Conservation (phyloP, 1,140 invertebrate species). For the Formica selysi region DNA sequence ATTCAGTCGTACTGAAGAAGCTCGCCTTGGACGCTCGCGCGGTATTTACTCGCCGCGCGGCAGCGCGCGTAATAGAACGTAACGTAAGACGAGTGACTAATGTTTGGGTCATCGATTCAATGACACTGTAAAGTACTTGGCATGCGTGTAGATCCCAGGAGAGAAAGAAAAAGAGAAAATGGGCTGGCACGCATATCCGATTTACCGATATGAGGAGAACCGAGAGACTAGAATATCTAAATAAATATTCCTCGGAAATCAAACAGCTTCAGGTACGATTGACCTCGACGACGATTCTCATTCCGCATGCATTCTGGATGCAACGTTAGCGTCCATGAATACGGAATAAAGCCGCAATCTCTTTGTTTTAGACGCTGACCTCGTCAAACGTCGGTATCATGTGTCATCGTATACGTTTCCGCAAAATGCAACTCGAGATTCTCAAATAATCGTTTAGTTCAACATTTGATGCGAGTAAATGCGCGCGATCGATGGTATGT, state of each 20-base stretch:
- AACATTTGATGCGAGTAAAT: background rate
- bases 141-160: background rate
- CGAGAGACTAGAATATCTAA: background rate
- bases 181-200: background rate
- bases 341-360: constrained; percentile 23
- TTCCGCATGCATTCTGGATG: constrained; percentile 22
- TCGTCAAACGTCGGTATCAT: constrained; percentile 12
- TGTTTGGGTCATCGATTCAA: constrained; percentile 76
- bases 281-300: background rate
- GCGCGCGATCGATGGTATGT: background rate
- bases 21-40: constrained; percentile 71
- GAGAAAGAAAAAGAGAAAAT: no score
- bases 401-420: constrained; percentile 21
- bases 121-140: constrained; percentile 50
- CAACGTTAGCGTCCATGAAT: background rate
- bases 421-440: background rate
- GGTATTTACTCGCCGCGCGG: constrained; percentile 48
- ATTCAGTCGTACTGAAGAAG: constrained; percentile 69
- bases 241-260: background rate
- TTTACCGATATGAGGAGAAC: background rate
- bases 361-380: constrained; percentile 34
- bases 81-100: constrained; percentile 72
- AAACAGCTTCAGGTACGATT: no score
- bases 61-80: constrained; percentile 59
- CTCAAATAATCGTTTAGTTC: constrained; percentile 7